A percentile compares a stretch with the other conserved stretches of the same genome.
These are phyloP conservation scores for Empis livida DNA, from an alignment of 2,888 invertebrate genomes.

Conservation along the genomic window DNA sequence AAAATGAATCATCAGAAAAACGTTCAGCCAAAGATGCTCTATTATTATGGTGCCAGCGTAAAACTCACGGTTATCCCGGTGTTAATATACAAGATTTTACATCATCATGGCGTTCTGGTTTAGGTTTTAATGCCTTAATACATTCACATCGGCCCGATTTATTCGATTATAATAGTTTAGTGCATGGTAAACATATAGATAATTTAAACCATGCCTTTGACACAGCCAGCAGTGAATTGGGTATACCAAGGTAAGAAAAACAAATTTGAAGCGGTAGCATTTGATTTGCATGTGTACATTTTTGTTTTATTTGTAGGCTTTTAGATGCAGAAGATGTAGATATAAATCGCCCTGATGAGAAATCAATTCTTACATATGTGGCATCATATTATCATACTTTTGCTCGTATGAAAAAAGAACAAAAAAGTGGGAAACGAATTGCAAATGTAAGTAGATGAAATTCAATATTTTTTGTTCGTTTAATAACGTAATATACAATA, in stretches of 20 bases:
- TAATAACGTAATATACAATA: not conserved
- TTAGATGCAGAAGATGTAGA: conserved; percentile 97
- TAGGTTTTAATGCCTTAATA: conserved; percentile 97
- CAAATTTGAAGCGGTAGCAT: too few relatives aligned
- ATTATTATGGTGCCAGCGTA: conserved; percentile 95
- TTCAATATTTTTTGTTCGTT: not conserved
- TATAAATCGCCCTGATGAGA: conserved; percentile 88
- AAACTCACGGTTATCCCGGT: conserved; percentile 86
- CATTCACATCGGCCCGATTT: conserved; percentile 95
- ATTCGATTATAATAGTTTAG: conserved; percentile 72
- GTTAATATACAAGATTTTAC: conserved; percentile 84
- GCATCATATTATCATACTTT: conserved; percentile 99
- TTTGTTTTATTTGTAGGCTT: conserved; percentile 44
- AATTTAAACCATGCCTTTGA: conserved; percentile 98
- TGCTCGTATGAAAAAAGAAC: conserved; percentile 97
- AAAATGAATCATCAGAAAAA: conserved; percentile 93
- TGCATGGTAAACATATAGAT: conserved; percentile 73
- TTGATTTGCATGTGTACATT: too few relatives aligned
- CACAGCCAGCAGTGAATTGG: conserved; percentile 82
- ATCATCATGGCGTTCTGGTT: conserved; percentile 89
- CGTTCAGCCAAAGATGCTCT: conserved; percentile 98
- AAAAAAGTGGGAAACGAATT: conserved; percentile 92
- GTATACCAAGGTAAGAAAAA: conserved; percentile 56
- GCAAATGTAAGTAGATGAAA: conserved; percentile 65
- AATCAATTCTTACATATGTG: conserved; percentile 97